Evolutionary conservation across 2,888 invertebrate species (phyloP).

Genomic region (Aricia artaxerxes): DNA sequence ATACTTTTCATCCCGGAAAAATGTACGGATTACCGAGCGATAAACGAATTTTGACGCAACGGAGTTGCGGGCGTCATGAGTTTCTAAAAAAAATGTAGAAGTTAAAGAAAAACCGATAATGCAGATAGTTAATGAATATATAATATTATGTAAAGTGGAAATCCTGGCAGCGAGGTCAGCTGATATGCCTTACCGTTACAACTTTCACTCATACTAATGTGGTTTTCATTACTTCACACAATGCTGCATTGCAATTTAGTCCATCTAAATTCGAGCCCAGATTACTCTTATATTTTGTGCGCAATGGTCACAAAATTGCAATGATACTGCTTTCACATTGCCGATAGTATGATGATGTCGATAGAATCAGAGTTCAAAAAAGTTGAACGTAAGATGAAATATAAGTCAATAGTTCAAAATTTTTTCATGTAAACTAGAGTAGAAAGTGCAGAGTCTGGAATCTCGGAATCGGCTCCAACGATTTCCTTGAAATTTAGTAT

Average conservation of each 20-base stretch:
- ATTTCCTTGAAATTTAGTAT: too few relatives aligned
- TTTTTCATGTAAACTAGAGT: neutral
- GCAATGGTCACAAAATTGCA: neutral
- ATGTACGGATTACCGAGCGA: too few relatives aligned
- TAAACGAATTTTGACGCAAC: too few relatives aligned
- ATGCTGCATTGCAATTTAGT: neutral
- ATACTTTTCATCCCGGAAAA: too few relatives aligned
- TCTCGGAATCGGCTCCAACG: neutral
- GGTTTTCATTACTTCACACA: conserved; percentile 13
- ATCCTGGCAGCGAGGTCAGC: conserved; percentile 6
- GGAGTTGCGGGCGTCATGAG: too few relatives aligned
- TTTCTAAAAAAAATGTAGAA: neutral
- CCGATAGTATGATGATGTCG: neutral
- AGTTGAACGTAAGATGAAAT: too few relatives aligned
- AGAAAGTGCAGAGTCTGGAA: neutral
- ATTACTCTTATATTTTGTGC: neutral
- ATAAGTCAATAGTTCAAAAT: too few relatives aligned
- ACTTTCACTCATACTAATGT: neutral
- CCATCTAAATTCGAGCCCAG: neutral
- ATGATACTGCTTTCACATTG: neutral
- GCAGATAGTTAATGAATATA: neutral
- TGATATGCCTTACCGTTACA: conserved; percentile 10
- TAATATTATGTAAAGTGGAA: neutral
- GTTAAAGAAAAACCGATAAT: neutral
- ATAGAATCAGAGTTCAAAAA: too few relatives aligned